phyloP scores from a whole-genome alignment of 2,888 invertebrate genomes.

The Tipula helvola region DNA sequence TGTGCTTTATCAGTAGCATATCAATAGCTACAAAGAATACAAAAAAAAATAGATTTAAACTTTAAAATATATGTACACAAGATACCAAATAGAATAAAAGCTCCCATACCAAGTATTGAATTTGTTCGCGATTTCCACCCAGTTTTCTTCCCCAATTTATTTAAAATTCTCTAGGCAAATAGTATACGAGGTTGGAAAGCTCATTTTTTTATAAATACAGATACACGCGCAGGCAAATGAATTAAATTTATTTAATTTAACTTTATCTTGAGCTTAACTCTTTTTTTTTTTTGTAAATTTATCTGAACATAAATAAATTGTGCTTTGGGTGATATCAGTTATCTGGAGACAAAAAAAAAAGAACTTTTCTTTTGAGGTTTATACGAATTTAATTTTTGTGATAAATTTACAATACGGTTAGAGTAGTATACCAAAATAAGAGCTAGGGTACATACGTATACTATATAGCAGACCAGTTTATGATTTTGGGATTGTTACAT shows the following conservation, averaged over 20 bases:
- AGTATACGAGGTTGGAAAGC: neutral
- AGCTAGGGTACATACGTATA: too few relatives aligned
- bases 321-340: neutral
- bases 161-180: neutral
- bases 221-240: neutral
- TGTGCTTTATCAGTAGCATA: neutral
- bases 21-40: neutral
- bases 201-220: neutral
- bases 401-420: too few relatives aligned
- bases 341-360: neutral
- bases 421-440: too few relatives aligned
- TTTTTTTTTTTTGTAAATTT: neutral
- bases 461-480: too few relatives aligned
- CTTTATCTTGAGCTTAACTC: neutral
- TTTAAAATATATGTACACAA: too few relatives aligned
- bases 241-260: neutral
- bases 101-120: neutral
- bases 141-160: neutral
- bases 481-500: too few relatives aligned
- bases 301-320: neutral
- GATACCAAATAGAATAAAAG: neutral
- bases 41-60: neutral
- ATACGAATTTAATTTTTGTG: too few relatives aligned
- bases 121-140: neutral
- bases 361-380: too few relatives aligned